These are phyloP conservation scores for Protonemura montana DNA, from an alignment of 2,888 invertebrate genomes.

Conservation along the genomic window DNA sequence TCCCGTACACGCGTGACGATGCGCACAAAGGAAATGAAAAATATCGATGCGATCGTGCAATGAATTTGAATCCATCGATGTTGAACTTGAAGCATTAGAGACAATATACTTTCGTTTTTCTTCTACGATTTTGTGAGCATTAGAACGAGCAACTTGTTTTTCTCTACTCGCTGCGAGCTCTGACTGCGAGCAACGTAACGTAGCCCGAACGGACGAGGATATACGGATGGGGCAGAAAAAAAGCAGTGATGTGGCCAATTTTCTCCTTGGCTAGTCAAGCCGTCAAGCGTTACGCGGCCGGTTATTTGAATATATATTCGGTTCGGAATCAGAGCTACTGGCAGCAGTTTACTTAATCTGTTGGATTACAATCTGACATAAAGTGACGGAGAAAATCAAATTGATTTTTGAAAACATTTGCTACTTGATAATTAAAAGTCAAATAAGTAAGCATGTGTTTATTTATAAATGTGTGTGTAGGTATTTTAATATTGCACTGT, in stretches of 20 bases:
- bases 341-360: not conserved
- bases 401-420: not conserved
- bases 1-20: not conserved
- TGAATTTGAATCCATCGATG: not conserved
- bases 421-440: too few species aligned
- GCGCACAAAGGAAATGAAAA: not conserved
- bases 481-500: too few species aligned
- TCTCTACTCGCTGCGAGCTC: conserved; percentile 28
- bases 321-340: conserved; percentile 12
- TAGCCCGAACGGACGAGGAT: not conserved
- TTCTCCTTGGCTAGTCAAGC: conserved; percentile 45
- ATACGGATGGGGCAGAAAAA: conserved; percentile 29
- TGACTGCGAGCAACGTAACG: not conserved
- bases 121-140: not conserved
- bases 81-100: conserved; percentile 1
- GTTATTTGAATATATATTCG: conserved; percentile 12
- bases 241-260: conserved; percentile 45
- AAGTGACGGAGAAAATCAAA: not conserved
- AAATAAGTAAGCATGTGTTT: too few species aligned
- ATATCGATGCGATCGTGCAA: conserved; percentile 2
- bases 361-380: not conserved
- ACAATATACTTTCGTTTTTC: conserved; percentile 7
- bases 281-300: conserved; percentile 20
- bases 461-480: too few species aligned
- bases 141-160: not conserved